phyloP scores from a whole-genome alignment of 1,140 invertebrate genomes.

The Mesaphorura yosii region DNA sequence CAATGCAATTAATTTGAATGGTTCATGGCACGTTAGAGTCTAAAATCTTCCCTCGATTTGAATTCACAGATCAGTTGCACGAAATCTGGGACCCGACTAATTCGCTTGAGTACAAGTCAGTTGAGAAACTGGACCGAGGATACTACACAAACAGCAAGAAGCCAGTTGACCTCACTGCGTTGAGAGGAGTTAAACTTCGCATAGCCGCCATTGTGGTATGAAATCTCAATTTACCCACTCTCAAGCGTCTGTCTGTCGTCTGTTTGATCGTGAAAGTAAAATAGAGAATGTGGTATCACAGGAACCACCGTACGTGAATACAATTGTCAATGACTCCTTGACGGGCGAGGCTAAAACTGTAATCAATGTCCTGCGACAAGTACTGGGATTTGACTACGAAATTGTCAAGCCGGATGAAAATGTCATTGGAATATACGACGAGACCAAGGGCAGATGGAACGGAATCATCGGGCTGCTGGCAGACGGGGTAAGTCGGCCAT shows the following conservation, averaged over 20 bases:
- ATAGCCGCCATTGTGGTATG: constrained; percentile 25
- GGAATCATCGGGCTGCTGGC: constrained; percentile 20
- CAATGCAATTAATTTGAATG: neutral
- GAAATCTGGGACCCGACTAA: constrained; percentile 31
- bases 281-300: too few species aligned
- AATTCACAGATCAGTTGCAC: constrained; percentile 25
- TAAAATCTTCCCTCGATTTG: neutral
- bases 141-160: constrained; percentile 16
- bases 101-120: constrained; percentile 13
- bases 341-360: constrained; percentile 13
- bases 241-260: too few species aligned
- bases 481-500: constrained; percentile 6
- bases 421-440: constrained; percentile 10
- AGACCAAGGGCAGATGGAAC: constrained; percentile 4
- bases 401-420: constrained; percentile 22
- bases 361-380: constrained; percentile 20
- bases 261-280: too few species aligned
- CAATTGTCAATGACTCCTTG: constrained; percentile 10
- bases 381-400: constrained; percentile 25
- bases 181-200: constrained; percentile 15
- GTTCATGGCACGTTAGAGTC: neutral
- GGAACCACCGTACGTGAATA: constrained; percentile 20
- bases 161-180: constrained; percentile 7
- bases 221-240: neutral
- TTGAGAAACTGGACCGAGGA: constrained; percentile 18